These are phyloP conservation scores for Enteromius mattozi DNA, from an alignment of 2,797 vertebrate genomes.

Conservation along the genomic window DNA sequence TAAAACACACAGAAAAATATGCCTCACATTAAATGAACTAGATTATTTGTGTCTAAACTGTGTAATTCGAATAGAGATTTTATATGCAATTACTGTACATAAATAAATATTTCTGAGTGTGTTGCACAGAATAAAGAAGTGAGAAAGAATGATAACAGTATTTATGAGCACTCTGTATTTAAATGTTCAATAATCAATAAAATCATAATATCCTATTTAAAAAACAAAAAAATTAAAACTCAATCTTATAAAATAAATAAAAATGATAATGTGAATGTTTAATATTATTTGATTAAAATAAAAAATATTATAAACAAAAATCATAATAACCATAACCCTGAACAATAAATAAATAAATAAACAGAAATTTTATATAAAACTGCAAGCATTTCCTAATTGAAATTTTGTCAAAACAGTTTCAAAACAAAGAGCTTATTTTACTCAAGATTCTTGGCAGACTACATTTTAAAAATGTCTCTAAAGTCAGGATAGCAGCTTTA, in stretches of 20 bases:
- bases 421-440: background rate
- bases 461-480: background rate
- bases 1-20: too few relatives aligned
- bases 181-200: background rate
- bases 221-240: background rate
- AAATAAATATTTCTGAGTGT: too few relatives aligned
- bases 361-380: background rate
- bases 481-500: background rate
- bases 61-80: too few relatives aligned
- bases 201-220: background rate
- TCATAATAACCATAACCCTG: background rate
- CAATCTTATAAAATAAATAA: background rate
- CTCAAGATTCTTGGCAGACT: background rate
- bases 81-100: too few relatives aligned
- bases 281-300: background rate
- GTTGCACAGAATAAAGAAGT: too few relatives aligned
- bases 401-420: background rate
- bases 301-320: background rate
- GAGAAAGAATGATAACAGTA: too few relatives aligned
- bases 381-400: background rate
- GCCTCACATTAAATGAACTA: too few relatives aligned
- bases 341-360: background rate
- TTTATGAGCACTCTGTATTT: background rate
- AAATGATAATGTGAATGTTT: background rate
- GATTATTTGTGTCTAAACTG: too few relatives aligned